Evolutionary conservation across 2,113 vertebrate species (phyloP), one percentile per base, ranked within the genome.

Genomic region (Trinectes maculatus): DNA sequence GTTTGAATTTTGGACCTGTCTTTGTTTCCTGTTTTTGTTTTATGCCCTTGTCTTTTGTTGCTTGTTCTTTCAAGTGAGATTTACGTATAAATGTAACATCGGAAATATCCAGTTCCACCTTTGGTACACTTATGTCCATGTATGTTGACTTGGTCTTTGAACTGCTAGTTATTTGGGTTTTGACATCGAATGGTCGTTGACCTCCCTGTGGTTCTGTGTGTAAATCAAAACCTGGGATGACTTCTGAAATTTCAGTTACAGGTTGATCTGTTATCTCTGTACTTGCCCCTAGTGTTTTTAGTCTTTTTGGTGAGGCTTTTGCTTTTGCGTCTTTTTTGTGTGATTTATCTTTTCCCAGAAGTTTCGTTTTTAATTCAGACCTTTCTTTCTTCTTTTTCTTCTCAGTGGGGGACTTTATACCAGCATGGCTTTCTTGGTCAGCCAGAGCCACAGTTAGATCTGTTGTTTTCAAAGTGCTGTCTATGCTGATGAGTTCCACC

Each of bases 281-380:
- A 72, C 86, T 87, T 65, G 81, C 85, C 26, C 83, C 84, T 1
- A 88, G 74, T 4, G 85, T 86, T 70, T 86, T 89, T 26, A 91
- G 72, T 40, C 85, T 82, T 71, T 89, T 85, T 6, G 84, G 79
- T 24, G 83, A 85, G 0, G 77, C 70, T 85, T 89, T 90, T 40
- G 62, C 40, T 74, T 85, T 82, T 42, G 56, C 9, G 6, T 89
- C 84, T 70, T 88, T 88, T 53, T 89, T 85, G 19, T 82, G 66
- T 1, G 57, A 69, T 72, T 86, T 91, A 8, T 91, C 90, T 49
- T 87, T 92, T 11, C 89, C 88, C 53, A 79, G 55, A 71, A 91
- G 83, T 66, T 80, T 92, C 1, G 91, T 43, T 77, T 91, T 92
- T 39, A 93, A 69, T 82, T 93, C 89, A n/a, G 91, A 92, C 28